phyloP scores from a whole-genome alignment of 2,797 vertebrate species.

The Picus viridis region DNA sequence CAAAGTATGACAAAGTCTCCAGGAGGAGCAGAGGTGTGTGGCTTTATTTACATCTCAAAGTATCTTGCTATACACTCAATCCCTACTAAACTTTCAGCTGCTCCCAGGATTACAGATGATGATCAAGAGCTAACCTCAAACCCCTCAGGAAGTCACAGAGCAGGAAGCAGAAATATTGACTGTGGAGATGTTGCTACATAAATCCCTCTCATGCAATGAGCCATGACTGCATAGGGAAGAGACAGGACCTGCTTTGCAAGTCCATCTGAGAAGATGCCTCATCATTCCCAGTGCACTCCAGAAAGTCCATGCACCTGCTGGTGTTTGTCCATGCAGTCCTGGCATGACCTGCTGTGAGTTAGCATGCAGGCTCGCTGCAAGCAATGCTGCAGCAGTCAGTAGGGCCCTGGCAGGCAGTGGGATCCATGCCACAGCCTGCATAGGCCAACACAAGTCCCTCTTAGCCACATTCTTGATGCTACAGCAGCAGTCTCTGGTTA shows the following conservation, averaged over 20 bases:
- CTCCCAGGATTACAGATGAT: not conserved
- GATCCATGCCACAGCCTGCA: not conserved
- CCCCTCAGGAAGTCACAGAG: not conserved
- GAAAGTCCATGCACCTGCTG: not conserved
- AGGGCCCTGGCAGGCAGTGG: not conserved
- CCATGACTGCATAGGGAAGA: not conserved
- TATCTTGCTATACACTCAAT: not conserved
- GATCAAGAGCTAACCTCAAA: not conserved
- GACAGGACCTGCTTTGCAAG: not conserved
- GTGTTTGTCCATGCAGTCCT: fast-evolving
- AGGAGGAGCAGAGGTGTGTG: fast-evolving
- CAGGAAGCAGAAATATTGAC: not conserved
- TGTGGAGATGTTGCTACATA: not conserved
- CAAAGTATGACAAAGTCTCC: not conserved
- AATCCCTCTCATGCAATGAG: not conserved
- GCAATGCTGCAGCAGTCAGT: fast-evolving
- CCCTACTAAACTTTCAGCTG: not conserved
- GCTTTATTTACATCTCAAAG: not conserved
- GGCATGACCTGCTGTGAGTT: not conserved
- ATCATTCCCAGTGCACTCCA: not conserved
- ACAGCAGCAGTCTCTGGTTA: not conserved
- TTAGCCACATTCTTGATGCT: not conserved
- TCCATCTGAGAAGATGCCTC: not conserved
- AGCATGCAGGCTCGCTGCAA: fast-evolving
- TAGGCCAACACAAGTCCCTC: not conserved